These are phyloP conservation scores for Drosophila acutilabella DNA, from an alignment of 2,888 invertebrate genomes.

Conservation along the genomic window DNA sequence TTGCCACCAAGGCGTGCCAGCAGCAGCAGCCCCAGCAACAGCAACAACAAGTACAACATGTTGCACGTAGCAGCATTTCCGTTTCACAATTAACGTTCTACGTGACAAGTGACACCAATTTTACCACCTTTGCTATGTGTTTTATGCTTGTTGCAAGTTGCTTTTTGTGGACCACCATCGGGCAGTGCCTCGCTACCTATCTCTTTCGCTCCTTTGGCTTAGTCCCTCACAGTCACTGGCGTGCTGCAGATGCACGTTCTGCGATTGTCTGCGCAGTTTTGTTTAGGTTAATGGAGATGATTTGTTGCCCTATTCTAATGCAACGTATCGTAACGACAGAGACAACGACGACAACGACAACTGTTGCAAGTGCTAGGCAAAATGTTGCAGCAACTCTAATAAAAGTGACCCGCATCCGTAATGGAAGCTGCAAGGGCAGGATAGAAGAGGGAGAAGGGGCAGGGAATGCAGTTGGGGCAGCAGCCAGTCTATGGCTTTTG, in stretches of 20 bases:
- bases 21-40: constrained; percentile 20
- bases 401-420: constrained; percentile 50
- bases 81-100: constrained; percentile 81
- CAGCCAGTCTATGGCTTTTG: constrained; percentile 50
- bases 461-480: constrained; percentile 9
- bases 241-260: constrained; percentile 81
- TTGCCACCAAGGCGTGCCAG: constrained; percentile 70
- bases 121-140: constrained; percentile 79
- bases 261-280: constrained; percentile 81
- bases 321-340: constrained; percentile 52
- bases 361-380: constrained; percentile 46
- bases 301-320: constrained; percentile 81
- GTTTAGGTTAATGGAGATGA: constrained; percentile 82
- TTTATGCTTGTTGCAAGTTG: constrained; percentile 49
- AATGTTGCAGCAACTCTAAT: constrained; percentile 57
- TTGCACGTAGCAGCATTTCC: constrained; percentile 71
- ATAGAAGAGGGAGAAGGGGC: constrained; percentile 11
- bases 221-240: constrained; percentile 46
- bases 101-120: constrained; percentile 83
- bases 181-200: constrained; percentile 27
- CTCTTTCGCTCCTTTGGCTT: not conserved
- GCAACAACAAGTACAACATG: constrained; percentile 27
- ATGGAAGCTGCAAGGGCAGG: constrained; percentile 25
- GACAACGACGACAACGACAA: constrained; percentile 25
- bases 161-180: constrained; percentile 73